Evolutionary conservation across 2,888 invertebrate genomes (phyloP).

Genomic region (Julus scandinavius): DNA sequence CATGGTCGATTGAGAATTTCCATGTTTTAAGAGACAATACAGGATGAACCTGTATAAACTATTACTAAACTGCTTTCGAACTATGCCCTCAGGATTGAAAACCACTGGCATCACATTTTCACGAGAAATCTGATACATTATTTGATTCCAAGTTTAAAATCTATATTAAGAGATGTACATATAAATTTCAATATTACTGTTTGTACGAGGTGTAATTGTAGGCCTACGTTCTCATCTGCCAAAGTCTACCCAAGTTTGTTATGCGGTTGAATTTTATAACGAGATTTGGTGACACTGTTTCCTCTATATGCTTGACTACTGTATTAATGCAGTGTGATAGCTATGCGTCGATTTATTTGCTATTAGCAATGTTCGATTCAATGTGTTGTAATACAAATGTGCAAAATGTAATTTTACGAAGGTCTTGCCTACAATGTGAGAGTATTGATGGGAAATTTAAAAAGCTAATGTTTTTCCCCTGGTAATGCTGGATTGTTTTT

Average conservation of each 20-base stretch:
- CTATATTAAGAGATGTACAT: background rate
- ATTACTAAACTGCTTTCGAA: background rate
- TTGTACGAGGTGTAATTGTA: conserved; percentile 5
- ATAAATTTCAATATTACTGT: conserved; percentile 28
- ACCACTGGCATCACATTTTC: background rate
- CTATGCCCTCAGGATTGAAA: background rate
- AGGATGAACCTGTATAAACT: background rate
- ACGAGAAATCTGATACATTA: background rate
- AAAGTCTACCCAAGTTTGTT: conserved; percentile 34
- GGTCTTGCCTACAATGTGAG: background rate
- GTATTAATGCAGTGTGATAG: background rate
- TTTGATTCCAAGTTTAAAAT: background rate
- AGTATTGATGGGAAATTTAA: too few species aligned
- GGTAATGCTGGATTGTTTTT: too few species aligned
- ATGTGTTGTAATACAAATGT: background rate
- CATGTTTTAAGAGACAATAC: background rate
- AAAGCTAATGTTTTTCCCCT: too few species aligned
- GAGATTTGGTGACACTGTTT: background rate
- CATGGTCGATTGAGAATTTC: background rate
- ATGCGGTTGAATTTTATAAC: conserved; percentile 12
- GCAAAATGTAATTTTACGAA: conserved; percentile 16
- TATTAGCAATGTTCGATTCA: conserved; percentile 13
- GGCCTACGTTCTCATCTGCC: background rate
- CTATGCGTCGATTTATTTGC: background rate
- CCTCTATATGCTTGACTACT: background rate